Base-by-base conservation (phyloP, 1,140 invertebrate genomes). In the Scaptomyza pallida region DNA sequence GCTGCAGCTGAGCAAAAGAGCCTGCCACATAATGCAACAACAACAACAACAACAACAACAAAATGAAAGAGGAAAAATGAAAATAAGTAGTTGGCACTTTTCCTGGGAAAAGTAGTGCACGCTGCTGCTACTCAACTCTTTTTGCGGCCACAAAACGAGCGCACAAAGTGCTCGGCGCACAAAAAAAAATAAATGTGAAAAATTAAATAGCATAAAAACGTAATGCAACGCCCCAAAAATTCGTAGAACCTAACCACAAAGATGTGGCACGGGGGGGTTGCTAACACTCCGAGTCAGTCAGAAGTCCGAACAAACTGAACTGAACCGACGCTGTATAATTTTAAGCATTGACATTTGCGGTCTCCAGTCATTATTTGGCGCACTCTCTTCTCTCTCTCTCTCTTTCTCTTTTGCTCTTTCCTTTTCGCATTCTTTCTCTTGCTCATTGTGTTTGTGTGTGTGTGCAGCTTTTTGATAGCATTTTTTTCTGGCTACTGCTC, bases 141-240 rank as follows among this genome's bases (percentile, higher is more conserved):
- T 82, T 78, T 82, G 74, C 67, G 82, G 78, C 63, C 61, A 63
- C 71, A 78, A 63, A 78, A 78, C 60, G 50, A 81, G 68, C 17
- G 21, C 12, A 44, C 35, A 61, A 72, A 68, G 37, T 54, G 61
- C 41, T 12, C 51, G 47, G 30, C 26, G 33, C 37, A 78, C 52
- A 63, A 26, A 37, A 48, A 21, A 75, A 47, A 47, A 57, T 75
- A 85, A 85, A 73, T 81, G 63, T 72, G 65, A 75, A 88, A 86
- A 88, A 88, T 88, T 88, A 88, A 88, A 88, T 82, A 67, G 82
- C 82, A 88, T 88, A 88, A 88, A 88, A 88, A 88, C 82, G 86
- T 78, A 88, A 88, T 88, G 78, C 68, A 69, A 85, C 77, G 82
- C 76, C 81, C 61, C 52, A 10, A 65, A 65, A 71, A 79, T 88